These are phyloP conservation scores for Liolophura sinensis DNA, from an alignment of 1,140 invertebrate genomes.

Conservation along the genomic window DNA sequence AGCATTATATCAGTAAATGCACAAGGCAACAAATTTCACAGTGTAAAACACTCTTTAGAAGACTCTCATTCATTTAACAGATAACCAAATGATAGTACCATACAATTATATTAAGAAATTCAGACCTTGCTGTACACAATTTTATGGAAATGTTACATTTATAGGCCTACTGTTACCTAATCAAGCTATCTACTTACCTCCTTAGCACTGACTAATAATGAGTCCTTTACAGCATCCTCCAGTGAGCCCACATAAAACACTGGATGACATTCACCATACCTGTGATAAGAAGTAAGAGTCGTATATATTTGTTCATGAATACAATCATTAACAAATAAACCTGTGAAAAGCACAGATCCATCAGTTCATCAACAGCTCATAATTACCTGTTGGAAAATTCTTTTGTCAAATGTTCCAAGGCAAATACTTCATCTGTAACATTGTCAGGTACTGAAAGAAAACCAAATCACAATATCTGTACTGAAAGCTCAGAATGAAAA, in stretches of 20 bases:
- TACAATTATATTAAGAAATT: too few species aligned
- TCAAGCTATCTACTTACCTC: constrained; percentile 68
- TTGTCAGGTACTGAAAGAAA: constrained; percentile 78
- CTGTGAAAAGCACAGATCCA: neutral
- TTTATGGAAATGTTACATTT: too few species aligned
- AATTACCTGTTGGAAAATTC: constrained; percentile 72
- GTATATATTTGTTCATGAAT: neutral
- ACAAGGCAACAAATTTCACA: constrained; percentile 1
- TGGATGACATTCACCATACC: constrained; percentile 75
- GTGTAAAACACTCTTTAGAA: neutral
- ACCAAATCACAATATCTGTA: constrained; percentile 1
- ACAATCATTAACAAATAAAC: neutral
- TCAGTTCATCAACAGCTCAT: constrained; percentile 14
- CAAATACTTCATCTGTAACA: constrained; percentile 81
- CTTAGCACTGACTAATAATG: constrained; percentile 76
- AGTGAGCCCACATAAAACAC: constrained; percentile 88
- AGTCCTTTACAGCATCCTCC: constrained; percentile 86
- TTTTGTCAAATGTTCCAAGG: constrained; percentile 82
- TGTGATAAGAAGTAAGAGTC: constrained; percentile 14
- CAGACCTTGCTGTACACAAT: too few species aligned
- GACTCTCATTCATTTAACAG: too few species aligned
- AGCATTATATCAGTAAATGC: too few species aligned
- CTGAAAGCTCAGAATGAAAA: too few species aligned
- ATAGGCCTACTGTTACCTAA: too few species aligned
- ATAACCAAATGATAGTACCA: too few species aligned